Evolutionary conservation across 2,113 vertebrate species (phyloP).

Genomic region (Rafetus swinhoei): DNA sequence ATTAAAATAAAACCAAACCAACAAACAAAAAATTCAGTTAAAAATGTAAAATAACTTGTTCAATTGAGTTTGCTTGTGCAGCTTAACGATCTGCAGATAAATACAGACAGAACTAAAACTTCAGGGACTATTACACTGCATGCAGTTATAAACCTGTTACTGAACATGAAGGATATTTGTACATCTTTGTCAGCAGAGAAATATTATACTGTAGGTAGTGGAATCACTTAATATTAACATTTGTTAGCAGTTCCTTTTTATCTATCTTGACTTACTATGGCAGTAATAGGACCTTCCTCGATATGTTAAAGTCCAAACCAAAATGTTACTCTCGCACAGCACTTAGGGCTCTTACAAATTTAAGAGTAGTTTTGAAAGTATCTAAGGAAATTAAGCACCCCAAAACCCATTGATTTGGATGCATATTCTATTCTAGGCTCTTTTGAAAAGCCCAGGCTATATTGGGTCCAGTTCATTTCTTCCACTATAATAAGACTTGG

Average conservation of each 20-base stretch:
- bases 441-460: background rate
- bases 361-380: background rate
- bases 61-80: constrained; percentile 3
- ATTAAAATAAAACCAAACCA: constrained; percentile 72
- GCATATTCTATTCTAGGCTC: background rate
- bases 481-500: background rate
- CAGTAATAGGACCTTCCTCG: background rate
- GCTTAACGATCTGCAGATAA: constrained; percentile 62
- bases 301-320: background rate
- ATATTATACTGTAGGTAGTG: background rate
- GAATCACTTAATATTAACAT: background rate
- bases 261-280: background rate
- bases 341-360: background rate
- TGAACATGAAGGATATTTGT: background rate
- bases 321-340: background rate
- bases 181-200: background rate
- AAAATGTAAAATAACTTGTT: constrained; percentile 54
- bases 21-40: constrained; percentile 42
- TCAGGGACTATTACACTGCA: background rate
- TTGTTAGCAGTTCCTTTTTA: background rate
- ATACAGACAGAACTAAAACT: constrained; percentile 1
- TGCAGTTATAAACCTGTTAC: background rate
- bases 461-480: background rate
- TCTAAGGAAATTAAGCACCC: background rate
- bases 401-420: background rate